These are phyloP conservation scores for Pseudois nayaur DNA, from an alignment of 2,113 vertebrate genomes.

Conservation along the genomic window DNA sequence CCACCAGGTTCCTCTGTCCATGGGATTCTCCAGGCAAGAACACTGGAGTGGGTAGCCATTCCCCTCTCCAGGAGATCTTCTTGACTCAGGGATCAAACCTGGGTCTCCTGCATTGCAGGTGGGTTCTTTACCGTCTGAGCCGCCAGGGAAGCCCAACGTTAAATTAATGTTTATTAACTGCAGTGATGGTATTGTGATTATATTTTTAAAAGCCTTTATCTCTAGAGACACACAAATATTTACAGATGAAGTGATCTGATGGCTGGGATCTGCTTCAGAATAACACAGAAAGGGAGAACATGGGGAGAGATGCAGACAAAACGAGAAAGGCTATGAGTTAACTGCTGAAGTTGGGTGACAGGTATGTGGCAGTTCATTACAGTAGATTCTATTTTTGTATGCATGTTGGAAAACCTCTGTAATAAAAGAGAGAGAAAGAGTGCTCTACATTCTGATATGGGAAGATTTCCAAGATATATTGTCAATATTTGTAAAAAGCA, in stretches of 20 bases:
- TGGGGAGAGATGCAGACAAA: rapidly evolving
- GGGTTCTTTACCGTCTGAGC: neutral
- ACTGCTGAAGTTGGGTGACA: neutral
- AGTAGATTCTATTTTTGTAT: rapidly evolving
- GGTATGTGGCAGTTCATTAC: rapidly evolving
- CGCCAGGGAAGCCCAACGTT: neutral
- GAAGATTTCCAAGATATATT: neutral
- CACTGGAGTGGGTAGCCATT: neutral
- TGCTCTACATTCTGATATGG: neutral
- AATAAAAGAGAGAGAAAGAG: neutral
- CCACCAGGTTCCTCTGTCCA: neutral
- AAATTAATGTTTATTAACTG: neutral
- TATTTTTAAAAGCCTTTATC: neutral
- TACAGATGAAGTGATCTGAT: neutral
- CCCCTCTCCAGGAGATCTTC: neutral
- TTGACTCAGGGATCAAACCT: neutral
- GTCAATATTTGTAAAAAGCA: conserved; percentile 37
- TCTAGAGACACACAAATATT: neutral
- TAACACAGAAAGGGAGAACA: neutral
- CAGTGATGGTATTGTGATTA: rapidly evolving
- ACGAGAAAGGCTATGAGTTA: rapidly evolving
- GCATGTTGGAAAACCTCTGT: neutral
- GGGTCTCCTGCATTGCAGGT: neutral
- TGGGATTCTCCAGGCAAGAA: neutral
- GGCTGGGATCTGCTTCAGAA: neutral